A percentile compares a stretch with the other conserved stretches of the same genome.
Evolutionary conservation across 1,140 invertebrate genomes (phyloP).

Genomic region (Aphis gossypii): DNA sequence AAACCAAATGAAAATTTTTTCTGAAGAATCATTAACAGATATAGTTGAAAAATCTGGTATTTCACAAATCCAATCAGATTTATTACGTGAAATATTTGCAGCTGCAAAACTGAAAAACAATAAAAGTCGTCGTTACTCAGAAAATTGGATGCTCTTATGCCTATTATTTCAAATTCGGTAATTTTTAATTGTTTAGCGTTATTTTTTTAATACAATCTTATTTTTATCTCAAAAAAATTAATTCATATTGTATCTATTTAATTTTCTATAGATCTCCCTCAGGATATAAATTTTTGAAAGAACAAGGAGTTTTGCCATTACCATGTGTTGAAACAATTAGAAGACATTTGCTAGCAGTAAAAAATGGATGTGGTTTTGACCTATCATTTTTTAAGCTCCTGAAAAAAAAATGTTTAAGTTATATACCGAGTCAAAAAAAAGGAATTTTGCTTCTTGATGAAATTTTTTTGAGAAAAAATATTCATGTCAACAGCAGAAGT

Average conservation of each 20-base stretch:
- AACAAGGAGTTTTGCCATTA: not conserved
- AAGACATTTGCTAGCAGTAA: not conserved
- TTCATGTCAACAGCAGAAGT: too few relatives aligned
- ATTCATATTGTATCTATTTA: not conserved
- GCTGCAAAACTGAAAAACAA: not conserved
- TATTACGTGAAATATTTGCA: not conserved
- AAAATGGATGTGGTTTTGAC: not conserved
- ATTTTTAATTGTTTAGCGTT: not conserved
- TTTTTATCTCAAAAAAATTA: too few relatives aligned
- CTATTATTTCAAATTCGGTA: not conserved
- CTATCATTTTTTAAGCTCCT: not conserved
- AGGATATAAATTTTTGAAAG: not conserved
- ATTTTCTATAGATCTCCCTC: not conserved
- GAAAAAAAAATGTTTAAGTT: not conserved
- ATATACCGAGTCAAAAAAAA: not conserved
- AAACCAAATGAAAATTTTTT: not conserved
- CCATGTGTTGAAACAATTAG: not conserved
- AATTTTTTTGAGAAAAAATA: too few relatives aligned
- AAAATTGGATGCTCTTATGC: not conserved
- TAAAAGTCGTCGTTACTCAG: not conserved
- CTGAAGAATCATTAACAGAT: not conserved
- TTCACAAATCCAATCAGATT: conserved; percentile 1
- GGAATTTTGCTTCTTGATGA: too few relatives aligned
- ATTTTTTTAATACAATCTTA: too few relatives aligned
- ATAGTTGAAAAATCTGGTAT: not conserved